phyloP scores from a whole-genome alignment of 2,113 vertebrate species.

The Neolamprologus brichardi region DNA sequence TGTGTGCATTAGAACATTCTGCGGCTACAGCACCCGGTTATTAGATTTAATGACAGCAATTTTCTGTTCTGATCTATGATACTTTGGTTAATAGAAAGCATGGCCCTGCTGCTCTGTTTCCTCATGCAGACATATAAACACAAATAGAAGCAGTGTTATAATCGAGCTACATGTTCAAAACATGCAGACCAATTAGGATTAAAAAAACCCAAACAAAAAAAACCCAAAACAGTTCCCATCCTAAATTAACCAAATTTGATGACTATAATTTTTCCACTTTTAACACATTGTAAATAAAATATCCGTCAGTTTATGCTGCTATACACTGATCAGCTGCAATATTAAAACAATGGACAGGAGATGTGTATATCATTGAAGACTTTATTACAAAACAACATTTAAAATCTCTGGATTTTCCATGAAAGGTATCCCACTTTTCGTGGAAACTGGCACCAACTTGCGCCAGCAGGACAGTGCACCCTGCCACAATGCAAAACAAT shows the following conservation, averaged over 20 bases:
- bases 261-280: background rate
- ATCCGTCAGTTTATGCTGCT: background rate
- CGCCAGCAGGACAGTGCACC: background rate
- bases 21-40: background rate
- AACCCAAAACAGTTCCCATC: background rate
- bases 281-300: background rate
- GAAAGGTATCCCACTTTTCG: accelerated
- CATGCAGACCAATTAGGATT: background rate
- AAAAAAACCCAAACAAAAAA: background rate
- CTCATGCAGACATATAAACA: slow-evolving; percentile 1
- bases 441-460: background rate
- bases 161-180: background rate
- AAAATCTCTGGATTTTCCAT: background rate
- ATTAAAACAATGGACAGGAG: background rate
- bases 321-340: background rate
- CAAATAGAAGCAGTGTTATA: background rate
- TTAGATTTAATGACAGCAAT: slow-evolving; percentile 44
- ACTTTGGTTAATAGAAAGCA: slow-evolving; percentile 5
- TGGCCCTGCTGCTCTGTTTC: slow-evolving; percentile 14
- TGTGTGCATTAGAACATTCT: slow-evolving; percentile 34
- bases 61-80: slow-evolving; percentile 42
- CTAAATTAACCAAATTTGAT: background rate
- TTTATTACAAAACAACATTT: background rate
- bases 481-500: background rate
- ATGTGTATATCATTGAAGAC: background rate